Conservation (phyloP, 2,797 vertebrate species). For the Mormyrus hasselquistii region DNA sequence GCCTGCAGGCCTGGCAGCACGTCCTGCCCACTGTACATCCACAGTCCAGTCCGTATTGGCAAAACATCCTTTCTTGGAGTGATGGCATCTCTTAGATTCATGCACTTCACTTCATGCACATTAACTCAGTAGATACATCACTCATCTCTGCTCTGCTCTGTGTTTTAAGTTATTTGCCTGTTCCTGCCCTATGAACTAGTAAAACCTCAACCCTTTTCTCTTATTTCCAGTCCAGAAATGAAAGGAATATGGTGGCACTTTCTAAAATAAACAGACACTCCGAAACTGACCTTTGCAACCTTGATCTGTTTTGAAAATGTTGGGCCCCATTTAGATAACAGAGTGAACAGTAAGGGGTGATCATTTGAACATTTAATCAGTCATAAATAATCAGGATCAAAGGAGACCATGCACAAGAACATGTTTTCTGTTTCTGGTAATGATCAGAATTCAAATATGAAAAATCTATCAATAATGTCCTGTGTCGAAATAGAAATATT, state of each 20-base stretch:
- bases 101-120: background rate
- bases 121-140: background rate
- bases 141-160: slow-evolving; percentile 4
- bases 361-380: slow-evolving; percentile 62
- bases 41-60: slow-evolving; percentile 1
- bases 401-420: slow-evolving; percentile 56
- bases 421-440: slow-evolving; percentile 30
- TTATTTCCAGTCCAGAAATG: background rate
- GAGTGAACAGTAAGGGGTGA: slow-evolving; percentile 51
- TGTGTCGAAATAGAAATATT: slow-evolving; percentile 69
- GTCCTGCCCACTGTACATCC: background rate
- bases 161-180: background rate
- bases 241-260: background rate
- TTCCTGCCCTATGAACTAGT: background rate
- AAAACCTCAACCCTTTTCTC: background rate
- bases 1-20: background rate
- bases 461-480: slow-evolving; percentile 64
- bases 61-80: background rate
- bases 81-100: background rate
- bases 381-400: slow-evolving; percentile 70
- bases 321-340: slow-evolving; percentile 30
- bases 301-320: slow-evolving; percentile 21
- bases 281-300: slow-evolving; percentile 14
- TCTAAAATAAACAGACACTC: background rate
- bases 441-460: slow-evolving; percentile 54